These are phyloP conservation scores for Pristiophorus japonicus DNA, from an alignment of 2,113 vertebrate genomes.

Conservation along the genomic window DNA sequence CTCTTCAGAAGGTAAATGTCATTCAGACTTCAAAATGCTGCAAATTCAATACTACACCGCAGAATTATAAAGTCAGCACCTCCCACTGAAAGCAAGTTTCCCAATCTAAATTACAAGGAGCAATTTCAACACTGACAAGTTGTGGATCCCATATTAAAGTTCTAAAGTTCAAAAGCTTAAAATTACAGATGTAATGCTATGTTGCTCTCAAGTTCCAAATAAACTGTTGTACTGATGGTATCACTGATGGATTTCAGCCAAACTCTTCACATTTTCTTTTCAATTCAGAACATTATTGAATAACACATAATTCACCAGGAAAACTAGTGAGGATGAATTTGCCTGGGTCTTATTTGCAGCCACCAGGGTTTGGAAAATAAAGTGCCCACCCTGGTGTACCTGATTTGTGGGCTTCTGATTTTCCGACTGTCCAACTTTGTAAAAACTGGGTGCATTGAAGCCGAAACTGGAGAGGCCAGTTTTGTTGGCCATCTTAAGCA, in stretches of 20 bases:
- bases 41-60: not conserved
- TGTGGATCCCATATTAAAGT: not conserved
- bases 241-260: not conserved
- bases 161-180: not conserved
- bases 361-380: not conserved
- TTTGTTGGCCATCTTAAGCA: not conserved
- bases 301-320: not conserved
- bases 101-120: not conserved
- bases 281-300: not conserved
- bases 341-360: not conserved
- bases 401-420: not conserved
- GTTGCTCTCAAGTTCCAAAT: not conserved
- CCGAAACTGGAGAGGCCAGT: not conserved
- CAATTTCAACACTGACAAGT: not conserved
- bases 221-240: not conserved
- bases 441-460: not conserved
- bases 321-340: not conserved
- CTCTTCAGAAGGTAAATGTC: constrained; percentile 13
- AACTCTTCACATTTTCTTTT: not conserved
- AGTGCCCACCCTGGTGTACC: not conserved
- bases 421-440: not conserved
- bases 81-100: not conserved
- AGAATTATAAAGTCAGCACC: not conserved
- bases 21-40: not conserved
- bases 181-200: not conserved